Conservation (phyloP, 2,888 invertebrate species). For the Loripinus fragilis region DNA sequence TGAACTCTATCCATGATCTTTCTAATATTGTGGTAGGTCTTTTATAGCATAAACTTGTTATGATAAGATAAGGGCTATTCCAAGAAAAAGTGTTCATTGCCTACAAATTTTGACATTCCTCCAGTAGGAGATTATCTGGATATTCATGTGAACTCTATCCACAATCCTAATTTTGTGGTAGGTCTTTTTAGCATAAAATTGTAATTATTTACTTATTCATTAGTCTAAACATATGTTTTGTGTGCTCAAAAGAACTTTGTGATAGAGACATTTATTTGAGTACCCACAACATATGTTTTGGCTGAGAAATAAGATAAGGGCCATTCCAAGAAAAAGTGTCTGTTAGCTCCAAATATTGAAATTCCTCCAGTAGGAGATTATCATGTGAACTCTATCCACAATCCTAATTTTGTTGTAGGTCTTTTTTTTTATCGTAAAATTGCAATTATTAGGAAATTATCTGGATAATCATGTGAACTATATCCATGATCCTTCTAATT, state of each 20-base stretch:
- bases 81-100: slow-evolving; percentile 35
- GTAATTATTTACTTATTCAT: too few species aligned
- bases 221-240: too few species aligned
- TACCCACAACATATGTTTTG: too few species aligned
- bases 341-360: slow-evolving; percentile 34
- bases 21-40: slow-evolving; percentile 73
- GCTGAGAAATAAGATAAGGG: too few species aligned
- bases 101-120: slow-evolving; percentile 52
- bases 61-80: too few species aligned
- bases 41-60: too few species aligned
- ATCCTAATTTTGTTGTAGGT: slow-evolving; percentile 74
- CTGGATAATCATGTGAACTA: slow-evolving; percentile 65
- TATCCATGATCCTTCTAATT: slow-evolving; percentile 68
- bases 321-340: too few species aligned
- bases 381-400: slow-evolving; percentile 63
- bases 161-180: too few species aligned
- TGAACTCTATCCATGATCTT: slow-evolving; percentile 65
- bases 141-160: slow-evolving; percentile 62
- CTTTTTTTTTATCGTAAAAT: too few species aligned
- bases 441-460: slow-evolving; percentile 63
- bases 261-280: too few species aligned
- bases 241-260: too few species aligned
- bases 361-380: slow-evolving; percentile 63
- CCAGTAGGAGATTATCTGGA: slow-evolving; percentile 61
- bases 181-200: too few species aligned